These are phyloP conservation scores for Agrilus mali DNA, from an alignment of 2,888 invertebrate genomes.

Conservation along the genomic window DNA sequence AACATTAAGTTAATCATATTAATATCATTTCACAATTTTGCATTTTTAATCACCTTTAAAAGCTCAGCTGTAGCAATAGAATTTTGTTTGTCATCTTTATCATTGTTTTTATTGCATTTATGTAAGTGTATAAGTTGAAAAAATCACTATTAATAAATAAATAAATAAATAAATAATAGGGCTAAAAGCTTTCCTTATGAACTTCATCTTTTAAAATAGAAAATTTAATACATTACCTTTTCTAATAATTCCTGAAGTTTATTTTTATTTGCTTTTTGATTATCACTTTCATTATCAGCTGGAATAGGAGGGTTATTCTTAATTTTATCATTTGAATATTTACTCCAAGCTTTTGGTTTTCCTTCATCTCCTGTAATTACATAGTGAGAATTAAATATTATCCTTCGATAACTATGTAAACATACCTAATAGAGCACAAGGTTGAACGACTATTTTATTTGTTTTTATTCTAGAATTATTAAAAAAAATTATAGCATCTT, in stretches of 20 bases:
- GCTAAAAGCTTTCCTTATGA: too few species aligned
- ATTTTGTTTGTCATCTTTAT: too few species aligned
- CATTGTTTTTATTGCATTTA: too few species aligned
- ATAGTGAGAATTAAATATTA: background rate
- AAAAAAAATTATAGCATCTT: slow-evolving; percentile 63
- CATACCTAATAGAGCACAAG: slow-evolving; percentile 51
- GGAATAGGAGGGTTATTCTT: slow-evolving; percentile 36
- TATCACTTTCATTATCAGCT: slow-evolving; percentile 18
- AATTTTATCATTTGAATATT: slow-evolving; percentile 70
- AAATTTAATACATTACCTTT: slow-evolving; percentile 37
- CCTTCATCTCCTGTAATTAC: slow-evolving; percentile 39
- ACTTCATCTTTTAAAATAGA: too few species aligned
- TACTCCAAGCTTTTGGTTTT: slow-evolving; percentile 89
- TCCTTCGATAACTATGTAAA: background rate
- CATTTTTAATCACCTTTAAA: too few species aligned
- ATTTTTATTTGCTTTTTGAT: slow-evolving; percentile 24
- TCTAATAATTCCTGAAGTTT: slow-evolving; percentile 55
- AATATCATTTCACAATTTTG: too few species aligned
- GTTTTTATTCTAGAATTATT: slow-evolving; percentile 78
- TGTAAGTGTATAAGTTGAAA: too few species aligned
- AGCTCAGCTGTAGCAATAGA: too few species aligned
- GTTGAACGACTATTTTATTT: slow-evolving; percentile 65
- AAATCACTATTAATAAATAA: too few species aligned
- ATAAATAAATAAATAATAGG: too few species aligned
- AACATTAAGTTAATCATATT: too few species aligned